A percentile compares a stretch with the other conserved stretches of the same genome.
Conservation (phyloP, 2,797 vertebrate genomes). For the Hemitrygon akajei region DNA sequence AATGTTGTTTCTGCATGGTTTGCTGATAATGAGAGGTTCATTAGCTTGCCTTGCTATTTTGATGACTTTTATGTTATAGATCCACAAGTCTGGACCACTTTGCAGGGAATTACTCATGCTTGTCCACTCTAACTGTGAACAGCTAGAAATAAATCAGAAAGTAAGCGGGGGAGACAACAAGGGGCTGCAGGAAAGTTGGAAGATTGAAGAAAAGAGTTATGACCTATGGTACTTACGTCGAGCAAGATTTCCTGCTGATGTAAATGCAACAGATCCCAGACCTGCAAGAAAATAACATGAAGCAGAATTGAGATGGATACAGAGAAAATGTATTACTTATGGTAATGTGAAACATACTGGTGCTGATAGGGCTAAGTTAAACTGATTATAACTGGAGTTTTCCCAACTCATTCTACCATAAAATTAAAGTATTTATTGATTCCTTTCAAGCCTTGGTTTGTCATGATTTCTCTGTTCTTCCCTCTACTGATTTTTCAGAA, state of each 20-base stretch:
- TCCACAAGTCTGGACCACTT: neutral
- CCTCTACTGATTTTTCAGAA: neutral
- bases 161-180: neutral
- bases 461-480: neutral
- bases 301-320: neutral
- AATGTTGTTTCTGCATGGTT: neutral
- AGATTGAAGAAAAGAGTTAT: neutral
- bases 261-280: no score
- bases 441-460: neutral
- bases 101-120: neutral
- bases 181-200: neutral
- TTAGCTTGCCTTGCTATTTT: neutral
- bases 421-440: neutral
- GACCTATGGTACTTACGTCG: neutral
- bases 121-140: neutral
- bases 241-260: neutral
- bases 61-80: neutral
- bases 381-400: neutral
- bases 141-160: neutral
- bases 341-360: neutral
- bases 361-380: neutral
- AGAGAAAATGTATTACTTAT: neutral
- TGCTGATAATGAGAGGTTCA: neutral
- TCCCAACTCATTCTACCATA: neutral
- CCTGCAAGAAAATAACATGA: no score